phyloP scores from a whole-genome alignment of 1,140 invertebrate species.

The Drosophila quadrilineata region DNA sequence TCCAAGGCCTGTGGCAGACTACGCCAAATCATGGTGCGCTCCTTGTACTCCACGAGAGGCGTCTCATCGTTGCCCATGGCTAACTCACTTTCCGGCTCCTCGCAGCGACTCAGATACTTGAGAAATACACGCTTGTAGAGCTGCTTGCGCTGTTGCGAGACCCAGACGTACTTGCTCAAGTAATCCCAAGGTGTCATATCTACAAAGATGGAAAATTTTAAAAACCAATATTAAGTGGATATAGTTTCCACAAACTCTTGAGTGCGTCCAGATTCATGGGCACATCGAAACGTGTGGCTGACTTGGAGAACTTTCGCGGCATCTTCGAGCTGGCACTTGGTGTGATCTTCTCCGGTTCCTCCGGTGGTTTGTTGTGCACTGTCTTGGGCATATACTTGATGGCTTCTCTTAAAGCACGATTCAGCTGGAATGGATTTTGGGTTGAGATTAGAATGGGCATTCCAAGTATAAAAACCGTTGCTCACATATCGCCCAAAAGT shows the following conservation, averaged over 20 bases:
- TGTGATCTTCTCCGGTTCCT: conserved; percentile 41
- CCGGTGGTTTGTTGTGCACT: conserved; percentile 28
- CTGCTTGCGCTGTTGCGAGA: conserved; percentile 83
- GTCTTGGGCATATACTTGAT: conserved; percentile 69
- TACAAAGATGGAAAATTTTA: conserved; percentile 46
- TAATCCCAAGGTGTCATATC: conserved; percentile 84
- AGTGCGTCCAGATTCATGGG: conserved; percentile 83
- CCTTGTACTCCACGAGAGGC: conserved; percentile 49
- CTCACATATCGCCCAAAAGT: conserved; percentile 79
- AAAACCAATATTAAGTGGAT: background rate
- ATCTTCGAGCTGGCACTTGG: conserved; percentile 68
- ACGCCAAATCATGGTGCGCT: conserved; percentile 59
- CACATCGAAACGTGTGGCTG: conserved; percentile 85
- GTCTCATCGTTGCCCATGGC: conserved; percentile 47
- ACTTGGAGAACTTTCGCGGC: conserved; percentile 84
- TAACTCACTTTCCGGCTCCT: conserved; percentile 54
- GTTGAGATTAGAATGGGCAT: background rate
- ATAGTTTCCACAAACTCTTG: conserved; percentile 74
- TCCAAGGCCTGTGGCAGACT: conserved; percentile 65
- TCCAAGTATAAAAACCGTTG: no score
- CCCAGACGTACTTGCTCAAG: conserved; percentile 83
- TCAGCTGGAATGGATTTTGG: conserved; percentile 40
- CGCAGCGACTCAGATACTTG: conserved; percentile 59
- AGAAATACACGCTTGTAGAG: conserved; percentile 82
- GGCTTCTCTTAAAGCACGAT: conserved; percentile 67